Evolutionary conservation across 2,113 vertebrate species (phyloP), one percentile per base, ranked within the genome.

Genomic region (Colinus virginianus): DNA sequence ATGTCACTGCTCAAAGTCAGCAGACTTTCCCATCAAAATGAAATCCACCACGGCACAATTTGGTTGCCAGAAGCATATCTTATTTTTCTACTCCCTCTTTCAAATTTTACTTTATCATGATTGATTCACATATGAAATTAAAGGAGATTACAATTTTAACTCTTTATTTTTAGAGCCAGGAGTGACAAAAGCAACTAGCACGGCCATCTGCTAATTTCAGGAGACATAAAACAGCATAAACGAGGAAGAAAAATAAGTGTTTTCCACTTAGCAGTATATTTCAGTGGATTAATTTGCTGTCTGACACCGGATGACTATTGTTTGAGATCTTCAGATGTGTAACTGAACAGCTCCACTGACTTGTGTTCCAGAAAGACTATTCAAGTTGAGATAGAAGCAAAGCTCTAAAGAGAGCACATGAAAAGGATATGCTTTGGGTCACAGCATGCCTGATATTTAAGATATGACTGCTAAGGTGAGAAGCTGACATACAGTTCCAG

Each of bases 141-240:
- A 89, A 94, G 56, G 46, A 94, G 87, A 87, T 78, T 76, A 91
- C 67, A 78, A 83, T 83, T 85, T 95, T 94, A 96, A 94, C 93
- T 91, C 84, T 74, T 95, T 83, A 69, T 13, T 43, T 92, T 94
- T 89, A 94, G 43, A 95, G 67, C 87, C 91, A 71, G 0, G 0
- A 95, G 82, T 64, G 85, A 78, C 71, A 84, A 77, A 83, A 83
- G 32, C 46, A 71, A 59, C 0, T 7, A 80, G 23, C 28, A 9
- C 32, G 91, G 78, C 71, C 87, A 87, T 83, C 89, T 93, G 93
- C 71, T 94, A 95, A 95, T 75, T 90, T 64, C 76, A 74, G 13
- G 46, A 59, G 64, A 80, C 82, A 91, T 96, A 88, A 96, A 94
- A 20, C 32, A 23, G 46, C 6, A 43, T 23, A 87, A 95, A 95